Conservation (phyloP, 2,888 invertebrate genomes). For the Scotopteryx bipunctaria region DNA sequence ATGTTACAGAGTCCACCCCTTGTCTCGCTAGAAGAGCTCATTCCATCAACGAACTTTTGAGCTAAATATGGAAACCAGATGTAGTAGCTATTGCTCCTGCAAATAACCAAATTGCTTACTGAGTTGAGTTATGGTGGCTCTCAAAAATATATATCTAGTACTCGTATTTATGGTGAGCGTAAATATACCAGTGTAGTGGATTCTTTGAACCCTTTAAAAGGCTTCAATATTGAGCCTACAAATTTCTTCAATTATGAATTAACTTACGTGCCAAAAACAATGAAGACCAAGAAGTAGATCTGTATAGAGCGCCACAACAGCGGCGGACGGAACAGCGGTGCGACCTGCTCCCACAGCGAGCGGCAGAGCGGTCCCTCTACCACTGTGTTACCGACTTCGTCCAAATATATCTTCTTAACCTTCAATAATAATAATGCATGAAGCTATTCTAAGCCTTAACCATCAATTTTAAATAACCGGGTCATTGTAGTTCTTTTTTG, state of each 20-base stretch:
- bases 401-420: not conserved
- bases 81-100: constrained; percentile 63
- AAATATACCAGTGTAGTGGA: too few species aligned
- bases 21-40: constrained; percentile 16
- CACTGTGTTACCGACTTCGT: not conserved
- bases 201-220: too few species aligned
- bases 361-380: constrained; percentile 19
- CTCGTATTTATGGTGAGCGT: too few species aligned
- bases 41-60: constrained; percentile 56
- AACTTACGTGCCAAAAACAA: constrained; percentile 72
- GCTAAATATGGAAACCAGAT: constrained; percentile 79
- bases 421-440: not conserved
- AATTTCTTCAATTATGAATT: too few species aligned
- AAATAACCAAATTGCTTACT: too few species aligned
- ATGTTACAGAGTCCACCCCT: constrained; percentile 39
- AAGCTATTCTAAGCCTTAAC: not conserved
- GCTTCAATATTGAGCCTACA: too few species aligned
- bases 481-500: too few species aligned
- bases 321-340: constrained; percentile 75
- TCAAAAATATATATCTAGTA: too few species aligned
- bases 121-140: too few species aligned
- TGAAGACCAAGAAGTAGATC: constrained; percentile 78
- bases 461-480: too few species aligned
- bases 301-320: constrained; percentile 72
- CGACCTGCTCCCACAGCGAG: constrained; percentile 76